Conservation (phyloP, 2,113 vertebrate species). For the Erythrolamprus reginae region DNA sequence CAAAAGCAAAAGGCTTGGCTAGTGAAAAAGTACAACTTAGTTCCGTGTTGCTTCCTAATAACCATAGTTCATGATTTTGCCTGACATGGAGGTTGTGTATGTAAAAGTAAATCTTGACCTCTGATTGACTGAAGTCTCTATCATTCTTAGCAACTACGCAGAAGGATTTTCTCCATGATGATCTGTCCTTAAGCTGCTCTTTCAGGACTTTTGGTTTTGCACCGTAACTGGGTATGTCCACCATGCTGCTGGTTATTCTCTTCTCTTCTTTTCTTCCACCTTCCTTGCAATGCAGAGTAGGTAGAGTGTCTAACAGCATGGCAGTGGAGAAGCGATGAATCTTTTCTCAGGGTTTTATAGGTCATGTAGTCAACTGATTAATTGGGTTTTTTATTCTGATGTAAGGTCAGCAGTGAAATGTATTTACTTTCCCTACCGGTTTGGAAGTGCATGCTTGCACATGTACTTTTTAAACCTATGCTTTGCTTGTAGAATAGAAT, state of each 20-base stretch:
- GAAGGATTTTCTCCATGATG: not conserved
- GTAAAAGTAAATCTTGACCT: not conserved
- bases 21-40: not conserved
- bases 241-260: not conserved
- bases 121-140: not conserved
- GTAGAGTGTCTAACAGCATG: not conserved
- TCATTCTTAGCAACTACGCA: not conserved
- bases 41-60: not conserved
- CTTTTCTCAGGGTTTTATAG: not conserved
- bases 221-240: not conserved
- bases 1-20: not conserved
- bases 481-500: no score
- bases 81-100: not conserved
- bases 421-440: no score
- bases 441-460: no score
- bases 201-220: not conserved
- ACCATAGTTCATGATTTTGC: not conserved
- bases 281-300: not conserved
- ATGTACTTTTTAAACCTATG: no score
- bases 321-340: not conserved
- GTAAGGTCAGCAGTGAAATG: not conserved
- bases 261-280: not conserved
- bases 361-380: not conserved
- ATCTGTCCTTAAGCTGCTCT: not conserved
- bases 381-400: not conserved